Conservation (phyloP, 2,797 vertebrate genomes). For the Xiphophorus birchmanni region DNA sequence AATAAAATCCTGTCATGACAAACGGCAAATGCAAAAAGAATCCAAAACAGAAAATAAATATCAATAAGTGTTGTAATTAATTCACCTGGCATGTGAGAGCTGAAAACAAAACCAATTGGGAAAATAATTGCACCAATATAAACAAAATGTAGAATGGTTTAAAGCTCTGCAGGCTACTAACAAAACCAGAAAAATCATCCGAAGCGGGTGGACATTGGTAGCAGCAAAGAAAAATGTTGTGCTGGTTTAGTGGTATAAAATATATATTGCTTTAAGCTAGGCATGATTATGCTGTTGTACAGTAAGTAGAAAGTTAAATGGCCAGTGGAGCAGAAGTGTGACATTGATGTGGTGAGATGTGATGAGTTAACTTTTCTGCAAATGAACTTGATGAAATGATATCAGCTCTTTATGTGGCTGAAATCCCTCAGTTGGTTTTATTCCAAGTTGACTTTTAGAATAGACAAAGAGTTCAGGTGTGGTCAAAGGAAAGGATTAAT, state of each 20-base stretch:
- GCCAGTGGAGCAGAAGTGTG: not conserved
- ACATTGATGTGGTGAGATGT: constrained; percentile 29
- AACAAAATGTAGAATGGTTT: not conserved
- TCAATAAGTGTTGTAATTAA: not conserved
- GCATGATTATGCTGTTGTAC: constrained; percentile 31
- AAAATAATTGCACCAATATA: not conserved
- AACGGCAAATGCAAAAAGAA: not conserved
- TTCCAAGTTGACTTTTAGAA: constrained; percentile 30
- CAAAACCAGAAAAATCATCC: not conserved
- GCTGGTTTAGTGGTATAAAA: constrained; percentile 17
- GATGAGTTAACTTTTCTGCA: constrained; percentile 34
- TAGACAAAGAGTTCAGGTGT: constrained; percentile 43
- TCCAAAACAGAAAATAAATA: not conserved
- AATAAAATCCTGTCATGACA: not conserved
- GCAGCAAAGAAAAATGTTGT: not conserved
- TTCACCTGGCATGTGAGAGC: not conserved
- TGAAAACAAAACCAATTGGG: not conserved
- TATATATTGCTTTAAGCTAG: constrained; percentile 7
- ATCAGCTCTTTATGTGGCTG: constrained; percentile 17
- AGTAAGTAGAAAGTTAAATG: constrained; percentile 17
- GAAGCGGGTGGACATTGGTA: no score
- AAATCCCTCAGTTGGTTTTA: constrained; percentile 28
- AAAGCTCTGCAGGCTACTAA: not conserved
- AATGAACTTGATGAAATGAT: constrained; percentile 48
- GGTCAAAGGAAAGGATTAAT: constrained; percentile 7